phyloP scores from a whole-genome alignment of 2,888 invertebrate genomes.

The Cyclophora punctaria region DNA sequence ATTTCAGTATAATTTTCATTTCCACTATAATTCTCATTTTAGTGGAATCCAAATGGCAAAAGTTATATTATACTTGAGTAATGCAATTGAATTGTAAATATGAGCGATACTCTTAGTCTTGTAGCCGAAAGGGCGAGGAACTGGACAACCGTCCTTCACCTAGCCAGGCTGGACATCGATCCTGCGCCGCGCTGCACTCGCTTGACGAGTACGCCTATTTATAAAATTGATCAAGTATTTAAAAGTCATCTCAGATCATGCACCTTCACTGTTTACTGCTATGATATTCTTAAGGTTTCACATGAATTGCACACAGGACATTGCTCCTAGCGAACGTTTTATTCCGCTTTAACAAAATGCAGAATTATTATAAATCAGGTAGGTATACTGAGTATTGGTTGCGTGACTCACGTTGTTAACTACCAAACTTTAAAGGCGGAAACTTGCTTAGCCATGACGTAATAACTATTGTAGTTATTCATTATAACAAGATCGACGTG shows the following conservation, averaged over 20 bases:
- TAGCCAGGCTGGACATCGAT: slow-evolving; percentile 62
- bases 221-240: slow-evolving; percentile 49
- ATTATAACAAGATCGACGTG: slow-evolving; percentile 67
- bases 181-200: slow-evolving; percentile 48
- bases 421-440: slow-evolving; percentile 68
- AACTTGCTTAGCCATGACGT: slow-evolving; percentile 68
- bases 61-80: too few relatives aligned
- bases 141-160: slow-evolving; percentile 66
- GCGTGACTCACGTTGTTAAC: slow-evolving; percentile 69
- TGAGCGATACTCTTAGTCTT: slow-evolving; percentile 9
- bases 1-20: too few relatives aligned
- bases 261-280: slow-evolving; percentile 8
- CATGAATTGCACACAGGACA: slow-evolving; percentile 30
- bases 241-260: slow-evolving; percentile 31
- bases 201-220: slow-evolving; percentile 57
- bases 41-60: too few relatives aligned
- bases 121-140: slow-evolving; percentile 46
- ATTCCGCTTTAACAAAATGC: slow-evolving; percentile 35
- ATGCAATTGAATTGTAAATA: too few relatives aligned
- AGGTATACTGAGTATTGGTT: slow-evolving; percentile 22
- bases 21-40: too few relatives aligned
- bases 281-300: slow-evolving; percentile 15
- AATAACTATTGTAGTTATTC: slow-evolving; percentile 69
- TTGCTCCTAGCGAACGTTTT: slow-evolving; percentile 31
- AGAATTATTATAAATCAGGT: slow-evolving; percentile 53